Conservation (phyloP, 37 sponge, comb jelly and placozoan genomes). For the Aplysina aerophoba region DNA sequence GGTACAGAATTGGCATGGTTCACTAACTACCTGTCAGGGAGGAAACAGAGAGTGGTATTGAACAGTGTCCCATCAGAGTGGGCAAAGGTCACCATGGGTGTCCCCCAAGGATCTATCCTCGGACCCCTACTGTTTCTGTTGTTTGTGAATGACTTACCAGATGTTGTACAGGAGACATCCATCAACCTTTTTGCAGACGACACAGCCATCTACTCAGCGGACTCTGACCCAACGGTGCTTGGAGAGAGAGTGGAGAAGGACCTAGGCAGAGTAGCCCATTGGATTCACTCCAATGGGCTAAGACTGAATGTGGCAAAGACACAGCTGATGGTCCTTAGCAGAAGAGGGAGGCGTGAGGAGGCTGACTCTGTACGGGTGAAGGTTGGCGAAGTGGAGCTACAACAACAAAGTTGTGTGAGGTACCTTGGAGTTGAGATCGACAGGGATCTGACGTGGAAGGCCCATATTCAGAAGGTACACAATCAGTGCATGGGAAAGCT, state of each 20-base stretch:
- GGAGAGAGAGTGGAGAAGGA: not conserved
- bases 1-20: too few species aligned
- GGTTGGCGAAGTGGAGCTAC: not conserved
- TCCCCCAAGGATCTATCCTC: slow-evolving; percentile 49
- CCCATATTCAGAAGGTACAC: not conserved
- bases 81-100: slow-evolving; percentile 11
- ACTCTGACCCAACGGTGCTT: not conserved
- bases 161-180: not conserved
- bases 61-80: not conserved
- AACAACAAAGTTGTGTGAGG: not conserved
- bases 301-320: slow-evolving; percentile 1
- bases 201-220: not conserved
- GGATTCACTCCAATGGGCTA: not conserved
- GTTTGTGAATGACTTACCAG: slow-evolving; percentile 50
- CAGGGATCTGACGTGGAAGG: slow-evolving; percentile 3
- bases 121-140: slow-evolving; percentile 49
- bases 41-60: slow-evolving; percentile 32
- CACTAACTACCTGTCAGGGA: slow-evolving; percentile 14
- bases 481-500: not conserved
- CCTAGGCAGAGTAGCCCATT: not conserved
- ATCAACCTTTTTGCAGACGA: not conserved
- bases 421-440: slow-evolving; percentile 2
- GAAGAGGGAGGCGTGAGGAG: not conserved
- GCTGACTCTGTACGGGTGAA: not conserved
- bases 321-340: slow-evolving; percentile 5